A percentile compares a stretch with the other conserved stretches of the same genome.
These are phyloP conservation scores for Ellobium chinense DNA, from an alignment of 2,888 invertebrate species.

Conservation along the genomic window DNA sequence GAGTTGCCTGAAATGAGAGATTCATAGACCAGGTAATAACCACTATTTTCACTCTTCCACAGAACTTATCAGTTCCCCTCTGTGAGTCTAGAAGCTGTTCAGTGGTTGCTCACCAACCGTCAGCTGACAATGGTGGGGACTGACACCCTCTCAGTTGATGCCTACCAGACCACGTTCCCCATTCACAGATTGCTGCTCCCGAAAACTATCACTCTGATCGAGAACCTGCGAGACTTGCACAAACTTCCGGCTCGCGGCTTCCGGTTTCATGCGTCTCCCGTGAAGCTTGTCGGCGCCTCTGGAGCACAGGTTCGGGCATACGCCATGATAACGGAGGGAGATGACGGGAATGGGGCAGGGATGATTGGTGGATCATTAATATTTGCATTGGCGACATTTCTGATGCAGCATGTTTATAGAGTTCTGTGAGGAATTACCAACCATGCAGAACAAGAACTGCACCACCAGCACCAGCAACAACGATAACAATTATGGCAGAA, in stretches of 20 bases:
- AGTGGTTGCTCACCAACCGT: constrained; percentile 7
- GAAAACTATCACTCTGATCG: neutral
- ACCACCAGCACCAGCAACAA: too few relatives aligned
- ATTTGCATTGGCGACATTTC: too few relatives aligned
- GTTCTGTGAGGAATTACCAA: too few relatives aligned
- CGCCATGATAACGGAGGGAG: constrained; percentile 12
- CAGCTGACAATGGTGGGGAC: neutral
- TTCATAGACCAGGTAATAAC: too few relatives aligned
- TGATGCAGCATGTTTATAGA: too few relatives aligned
- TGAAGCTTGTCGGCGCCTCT: constrained; percentile 10
- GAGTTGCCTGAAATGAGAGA: too few relatives aligned
- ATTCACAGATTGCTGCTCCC: constrained; percentile 20
- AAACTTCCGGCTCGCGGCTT: neutral
- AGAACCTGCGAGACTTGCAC: constrained; percentile 2
- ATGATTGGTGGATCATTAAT: too few relatives aligned
- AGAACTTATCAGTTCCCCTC: constrained; percentile 7
- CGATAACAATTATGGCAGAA: too few relatives aligned
- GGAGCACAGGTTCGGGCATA: constrained; percentile 17
- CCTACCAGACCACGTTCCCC: neutral
- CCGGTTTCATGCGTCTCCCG: constrained; percentile 19
- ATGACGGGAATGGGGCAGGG: neutral
- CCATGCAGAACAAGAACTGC: too few relatives aligned
- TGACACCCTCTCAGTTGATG: constrained; percentile 1
- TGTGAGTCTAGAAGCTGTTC: constrained; percentile 9
- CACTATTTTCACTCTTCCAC: neutral